These are phyloP conservation scores for Sparus aurata DNA, from an alignment of 2,797 vertebrate species.

Conservation along the genomic window DNA sequence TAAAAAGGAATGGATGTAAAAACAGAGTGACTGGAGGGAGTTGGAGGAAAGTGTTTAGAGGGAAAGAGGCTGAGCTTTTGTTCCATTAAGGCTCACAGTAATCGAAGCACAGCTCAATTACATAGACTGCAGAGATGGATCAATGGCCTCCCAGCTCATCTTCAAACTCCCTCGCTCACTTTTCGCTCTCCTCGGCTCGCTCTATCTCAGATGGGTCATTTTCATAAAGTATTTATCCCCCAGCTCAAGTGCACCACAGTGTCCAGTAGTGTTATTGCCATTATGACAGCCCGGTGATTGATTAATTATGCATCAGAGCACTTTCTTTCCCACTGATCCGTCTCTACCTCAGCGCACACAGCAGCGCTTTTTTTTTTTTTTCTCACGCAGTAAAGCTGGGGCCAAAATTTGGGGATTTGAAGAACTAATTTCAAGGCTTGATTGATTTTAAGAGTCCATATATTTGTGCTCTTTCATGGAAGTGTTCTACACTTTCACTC, in stretches of 20 bases:
- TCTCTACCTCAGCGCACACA: conserved; percentile 44
- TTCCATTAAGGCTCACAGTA: conserved; percentile 67
- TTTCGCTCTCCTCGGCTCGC: conserved; percentile 44
- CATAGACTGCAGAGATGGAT: conserved; percentile 74
- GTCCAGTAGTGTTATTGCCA: conserved; percentile 68
- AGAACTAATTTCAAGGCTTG: background rate
- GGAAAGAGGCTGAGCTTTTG: conserved; percentile 56
- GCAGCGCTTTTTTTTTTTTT: conserved; percentile 9
- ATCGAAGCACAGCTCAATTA: conserved; percentile 77
- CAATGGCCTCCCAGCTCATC: conserved; percentile 74
- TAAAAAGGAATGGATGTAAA: conserved; percentile 21
- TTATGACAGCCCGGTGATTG: conserved; percentile 66
- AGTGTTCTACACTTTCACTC: background rate
- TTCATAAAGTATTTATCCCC: conserved; percentile 87
- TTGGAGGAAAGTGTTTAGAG: conserved; percentile 33
- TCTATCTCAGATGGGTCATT: conserved; percentile 76
- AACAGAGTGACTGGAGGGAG: conserved; percentile 17
- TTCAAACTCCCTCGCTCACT: conserved; percentile 57
- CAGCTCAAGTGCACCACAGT: conserved; percentile 67
- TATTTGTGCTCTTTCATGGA: background rate
- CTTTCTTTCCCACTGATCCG: conserved; percentile 52
- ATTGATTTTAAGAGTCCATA: background rate
- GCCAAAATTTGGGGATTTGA: conserved; percentile 12
- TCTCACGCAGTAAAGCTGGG: conserved; percentile 17
- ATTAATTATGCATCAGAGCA: conserved; percentile 78